Conservation (phyloP, 2,113 vertebrate species). For the Mandrillus leucophaeus region DNA sequence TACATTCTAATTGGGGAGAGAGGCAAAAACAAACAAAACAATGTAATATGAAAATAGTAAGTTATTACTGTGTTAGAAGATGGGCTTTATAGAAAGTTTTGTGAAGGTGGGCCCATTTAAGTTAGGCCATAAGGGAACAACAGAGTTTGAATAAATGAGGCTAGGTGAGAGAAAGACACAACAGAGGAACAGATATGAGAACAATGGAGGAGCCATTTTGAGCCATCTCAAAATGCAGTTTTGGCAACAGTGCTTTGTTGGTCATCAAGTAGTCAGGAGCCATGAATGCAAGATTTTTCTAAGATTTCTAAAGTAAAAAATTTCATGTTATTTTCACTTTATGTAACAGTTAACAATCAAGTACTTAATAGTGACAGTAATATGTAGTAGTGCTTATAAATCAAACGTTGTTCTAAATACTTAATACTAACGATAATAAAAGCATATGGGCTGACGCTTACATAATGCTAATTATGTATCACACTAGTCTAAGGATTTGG, state of each 20-base stretch:
- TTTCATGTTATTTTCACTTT: background rate
- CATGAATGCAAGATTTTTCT: background rate
- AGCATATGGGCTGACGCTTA: background rate
- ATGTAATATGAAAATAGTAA: background rate
- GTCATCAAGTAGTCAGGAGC: background rate
- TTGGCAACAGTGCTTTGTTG: background rate
- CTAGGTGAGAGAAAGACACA: background rate
- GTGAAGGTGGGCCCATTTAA: background rate
- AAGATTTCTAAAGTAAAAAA: background rate
- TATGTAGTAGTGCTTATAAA: background rate
- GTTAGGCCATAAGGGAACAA: background rate
- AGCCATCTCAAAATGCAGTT: background rate
- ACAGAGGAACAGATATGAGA: background rate
- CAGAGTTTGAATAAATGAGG: background rate
- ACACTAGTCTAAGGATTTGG: background rate
- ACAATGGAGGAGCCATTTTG: background rate
- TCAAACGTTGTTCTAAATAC: background rate
- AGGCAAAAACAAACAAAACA: background rate
- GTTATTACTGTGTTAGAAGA: background rate
- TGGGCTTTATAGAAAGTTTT: background rate
- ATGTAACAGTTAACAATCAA: background rate
- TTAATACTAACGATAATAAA: background rate
- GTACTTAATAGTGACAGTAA: background rate
- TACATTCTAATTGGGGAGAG: background rate
- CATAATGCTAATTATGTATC: background rate